Evolutionary conservation across 2,888 invertebrate genomes (phyloP), one percentile per base, ranked within the genome.

Genomic region (Hypomecis punctinalis): DNA sequence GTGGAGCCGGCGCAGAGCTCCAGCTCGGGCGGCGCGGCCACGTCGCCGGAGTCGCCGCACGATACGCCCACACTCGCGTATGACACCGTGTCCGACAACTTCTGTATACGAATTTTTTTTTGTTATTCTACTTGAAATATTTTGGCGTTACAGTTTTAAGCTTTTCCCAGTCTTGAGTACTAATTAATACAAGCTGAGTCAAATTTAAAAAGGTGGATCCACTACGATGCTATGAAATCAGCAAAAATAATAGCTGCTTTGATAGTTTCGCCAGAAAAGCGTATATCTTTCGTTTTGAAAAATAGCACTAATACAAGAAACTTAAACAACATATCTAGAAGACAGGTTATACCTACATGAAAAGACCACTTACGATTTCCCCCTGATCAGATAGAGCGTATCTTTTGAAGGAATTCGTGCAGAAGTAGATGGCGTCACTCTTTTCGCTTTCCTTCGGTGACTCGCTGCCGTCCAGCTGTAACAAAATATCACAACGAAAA

Each of bases 361-460:
- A 23, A 23, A 23, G 3, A 37, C 59, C 11, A 84, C 89, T 85
- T 71, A 91, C 91, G 35, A 86, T 77, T 77, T 91, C 89, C 48
- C 89, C 84, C 13, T 68, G 53, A 0, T 85, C 83, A 0, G 82
- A 76, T 11, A 88, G 63, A 6, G 83, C 64, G 72, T 88, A 92
- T 77, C 86, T 81, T 73, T 90, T 91, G 80, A 91, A 93, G 71
- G 92, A 92, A 73, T 93, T 93, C 0, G 90, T 91, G 70, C 92
- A 93, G 77, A 91, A 91, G 71, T 87, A 90, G 0, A 90, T 74
- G 13, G 78, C 76, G 0, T 86, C 86, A 7, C 73, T 79, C 36
- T 78, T 82, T 6, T 72, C 75, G 23, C 0, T 55, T 45, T 11
- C 39, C 23, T 56, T 37, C 6, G 8, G 33, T 0, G 74, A 61